phyloP scores from a whole-genome alignment of 1,140 invertebrate genomes.

The Drosophila insularis region DNA sequence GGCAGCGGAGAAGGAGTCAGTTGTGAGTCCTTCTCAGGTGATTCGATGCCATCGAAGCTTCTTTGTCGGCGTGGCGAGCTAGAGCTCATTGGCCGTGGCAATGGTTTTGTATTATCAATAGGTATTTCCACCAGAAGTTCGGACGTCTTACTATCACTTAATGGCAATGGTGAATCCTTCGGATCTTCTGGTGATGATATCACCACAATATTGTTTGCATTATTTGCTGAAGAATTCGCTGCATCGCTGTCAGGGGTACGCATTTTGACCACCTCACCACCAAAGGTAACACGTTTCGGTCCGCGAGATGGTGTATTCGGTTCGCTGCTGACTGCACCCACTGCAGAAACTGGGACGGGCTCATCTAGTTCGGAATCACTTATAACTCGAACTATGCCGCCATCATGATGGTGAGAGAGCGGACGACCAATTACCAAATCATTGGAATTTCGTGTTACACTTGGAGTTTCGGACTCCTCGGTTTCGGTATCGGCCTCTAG shows the following conservation, averaged over 20 bases:
- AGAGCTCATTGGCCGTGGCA: constrained; percentile 35
- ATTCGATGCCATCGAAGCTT: neutral
- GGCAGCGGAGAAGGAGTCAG: constrained; percentile 36
- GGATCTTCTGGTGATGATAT: neutral
- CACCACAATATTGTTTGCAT: constrained; percentile 13
- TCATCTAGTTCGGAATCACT: constrained; percentile 85
- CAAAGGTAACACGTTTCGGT: constrained; percentile 89
- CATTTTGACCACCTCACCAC: constrained; percentile 91
- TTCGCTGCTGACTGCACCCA: neutral
- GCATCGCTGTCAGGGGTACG: constrained; percentile 91
- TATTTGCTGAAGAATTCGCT: constrained; percentile 55
- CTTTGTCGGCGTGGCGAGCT: constrained; percentile 26
- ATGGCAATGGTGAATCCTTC: neutral
- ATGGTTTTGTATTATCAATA: constrained; percentile 73
- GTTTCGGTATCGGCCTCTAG: constrained; percentile 85
- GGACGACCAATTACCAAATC: constrained; percentile 59
- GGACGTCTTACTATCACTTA: constrained; percentile 31
- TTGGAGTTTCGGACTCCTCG: constrained; percentile 66
- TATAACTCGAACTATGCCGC: constrained; percentile 84
- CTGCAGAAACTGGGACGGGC: constrained; percentile 39
- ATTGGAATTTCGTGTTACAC: constrained; percentile 82
- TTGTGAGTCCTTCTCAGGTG: constrained; percentile 2
- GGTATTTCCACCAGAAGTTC: constrained; percentile 69
- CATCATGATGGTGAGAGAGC: constrained; percentile 51
- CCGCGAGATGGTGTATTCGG: constrained; percentile 82